Conservation (phyloP, 2,888 invertebrate genomes). For the Temnothorax rugatulus region DNA sequence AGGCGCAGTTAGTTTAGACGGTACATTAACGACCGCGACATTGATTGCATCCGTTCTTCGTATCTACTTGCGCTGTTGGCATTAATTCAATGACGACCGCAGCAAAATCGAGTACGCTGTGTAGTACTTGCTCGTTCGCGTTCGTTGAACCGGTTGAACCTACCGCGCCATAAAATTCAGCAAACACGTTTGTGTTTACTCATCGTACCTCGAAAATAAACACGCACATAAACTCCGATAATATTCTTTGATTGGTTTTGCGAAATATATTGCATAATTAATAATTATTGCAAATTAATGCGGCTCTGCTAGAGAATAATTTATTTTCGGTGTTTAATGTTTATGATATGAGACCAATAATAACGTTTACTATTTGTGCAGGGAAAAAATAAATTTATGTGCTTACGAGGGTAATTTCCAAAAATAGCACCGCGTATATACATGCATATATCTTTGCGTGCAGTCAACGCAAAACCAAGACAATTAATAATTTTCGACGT, state of each 20-base stretch:
- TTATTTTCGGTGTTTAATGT: background rate
- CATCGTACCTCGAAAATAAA: background rate
- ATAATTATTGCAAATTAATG: conserved; percentile 22
- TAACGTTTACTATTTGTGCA: conserved; percentile 3
- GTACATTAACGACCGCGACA: conserved; percentile 49
- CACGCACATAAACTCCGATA: conserved; percentile 1
- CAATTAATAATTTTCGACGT: conserved; percentile 19
- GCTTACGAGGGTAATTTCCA: background rate
- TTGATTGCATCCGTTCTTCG: conserved; percentile 60
- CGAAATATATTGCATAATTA: conserved; percentile 38
- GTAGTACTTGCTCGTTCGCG: conserved; percentile 39
- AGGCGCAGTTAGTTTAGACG: conserved; percentile 45
- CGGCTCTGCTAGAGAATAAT: background rate
- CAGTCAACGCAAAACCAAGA: background rate
- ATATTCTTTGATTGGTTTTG: conserved; percentile 45
- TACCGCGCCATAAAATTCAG: conserved; percentile 39
- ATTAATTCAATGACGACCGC: conserved; percentile 56
- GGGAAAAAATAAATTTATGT: conserved; percentile 13
- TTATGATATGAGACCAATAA: conserved; percentile 5
- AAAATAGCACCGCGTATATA: background rate
- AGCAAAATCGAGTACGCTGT: conserved; percentile 46
- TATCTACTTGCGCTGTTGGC: conserved; percentile 53
- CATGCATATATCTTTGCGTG: background rate
- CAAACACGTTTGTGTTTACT: conserved; percentile 15
- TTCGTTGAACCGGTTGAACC: conserved; percentile 21